Evolutionary conservation across 2,113 vertebrate genomes (phyloP), one percentile per base, ranked within the genome.

Genomic region (Anguilla japonica): DNA sequence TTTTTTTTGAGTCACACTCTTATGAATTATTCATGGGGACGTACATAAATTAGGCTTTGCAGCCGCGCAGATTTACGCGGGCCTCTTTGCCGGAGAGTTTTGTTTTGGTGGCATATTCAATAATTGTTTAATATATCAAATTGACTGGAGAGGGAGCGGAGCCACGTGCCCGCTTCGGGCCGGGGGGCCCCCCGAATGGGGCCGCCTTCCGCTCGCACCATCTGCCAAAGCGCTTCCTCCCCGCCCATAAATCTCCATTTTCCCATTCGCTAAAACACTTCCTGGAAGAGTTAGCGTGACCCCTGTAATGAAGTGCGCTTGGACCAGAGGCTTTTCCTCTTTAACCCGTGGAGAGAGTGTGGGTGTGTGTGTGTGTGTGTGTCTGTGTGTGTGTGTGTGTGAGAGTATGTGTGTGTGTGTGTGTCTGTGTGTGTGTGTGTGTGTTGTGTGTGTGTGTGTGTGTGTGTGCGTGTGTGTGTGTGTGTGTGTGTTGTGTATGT

Each of bases 71-170:
- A 94, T 94, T 94, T 94, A 94, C 93, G 93, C 90, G 87, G 90
- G 91, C 91, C 92, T 92, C 91, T 93, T 90, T 94, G 91, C 93
- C 91, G 91, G 87, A 89, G 90, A 91, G 91, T 94, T 95, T 94
- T 94, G 94, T 95, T 95, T 95, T 93, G 92, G 92, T 94, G 93
- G 92, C 93, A 93, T 92, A 94, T 94, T 95, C 92, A 92, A 94
- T 95, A 95, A 94, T 95, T 94, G 91, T 95, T 94, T 94, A 94
- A 95, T 94, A 92, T 91, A 94, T 95, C 93, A 94, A 91, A 94
- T 93, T 94, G 93, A 94, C 93, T 94, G 89, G 89, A 90, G 53
- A 57, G 75, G 0, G 84, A 60, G 84, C 11, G 5, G 18, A 13
- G 18, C 5, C 5, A 60, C 11, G 7, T 20, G n/a, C 81, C 9